Conservation (phyloP, 1,140 invertebrate species). For the Atta colombica region DNA sequence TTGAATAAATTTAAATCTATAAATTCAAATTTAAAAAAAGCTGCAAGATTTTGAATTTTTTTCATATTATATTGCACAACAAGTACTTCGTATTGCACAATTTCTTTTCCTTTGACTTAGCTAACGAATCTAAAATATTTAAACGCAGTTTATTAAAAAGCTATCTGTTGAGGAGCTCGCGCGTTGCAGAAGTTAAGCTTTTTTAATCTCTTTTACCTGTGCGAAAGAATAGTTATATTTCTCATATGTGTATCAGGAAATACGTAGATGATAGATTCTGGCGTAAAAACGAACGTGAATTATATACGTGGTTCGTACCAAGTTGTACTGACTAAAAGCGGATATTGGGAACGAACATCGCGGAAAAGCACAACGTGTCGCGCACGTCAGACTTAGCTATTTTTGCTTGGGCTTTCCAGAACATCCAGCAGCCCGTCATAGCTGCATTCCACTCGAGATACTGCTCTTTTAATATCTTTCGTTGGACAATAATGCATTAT, state of each 20-base stretch:
- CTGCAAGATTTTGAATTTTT: neutral
- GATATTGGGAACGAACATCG: constrained; percentile 41
- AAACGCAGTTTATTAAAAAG: neutral
- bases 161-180: neutral
- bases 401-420: constrained; percentile 73
- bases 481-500: neutral
- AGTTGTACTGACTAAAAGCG: constrained; percentile 15
- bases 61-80: neutral
- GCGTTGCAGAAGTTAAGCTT: neutral
- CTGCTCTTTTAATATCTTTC: constrained; percentile 10
- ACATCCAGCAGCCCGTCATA: constrained; percentile 31
- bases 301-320: constrained; percentile 6
- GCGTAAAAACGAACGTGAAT: constrained; percentile 49
- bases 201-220: neutral
- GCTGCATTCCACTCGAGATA: constrained; percentile 66
- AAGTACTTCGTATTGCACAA: neutral
- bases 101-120: neutral
- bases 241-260: constrained; percentile 31
- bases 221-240: constrained; percentile 36
- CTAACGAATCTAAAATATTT: neutral
- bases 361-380: constrained; percentile 65
- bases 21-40: neutral
- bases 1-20: neutral
- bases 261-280: constrained; percentile 11
- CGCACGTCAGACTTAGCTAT: constrained; percentile 65